Evolutionary conservation across 2,113 vertebrate species (phyloP).

Genomic region (Zingel zingel): DNA sequence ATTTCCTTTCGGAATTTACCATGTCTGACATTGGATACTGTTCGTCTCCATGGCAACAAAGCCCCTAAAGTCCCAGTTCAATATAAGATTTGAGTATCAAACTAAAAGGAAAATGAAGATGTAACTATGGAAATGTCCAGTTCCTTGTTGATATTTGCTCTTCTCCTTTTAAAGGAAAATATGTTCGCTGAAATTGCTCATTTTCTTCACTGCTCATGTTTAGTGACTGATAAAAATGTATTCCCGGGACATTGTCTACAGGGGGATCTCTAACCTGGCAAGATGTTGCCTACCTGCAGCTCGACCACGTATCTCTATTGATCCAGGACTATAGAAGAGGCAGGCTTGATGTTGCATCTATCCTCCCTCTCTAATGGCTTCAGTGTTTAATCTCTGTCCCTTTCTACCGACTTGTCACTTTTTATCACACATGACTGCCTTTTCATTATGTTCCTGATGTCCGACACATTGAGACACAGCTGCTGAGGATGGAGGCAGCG

Average conservation of each 20-base stretch:
- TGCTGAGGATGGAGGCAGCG: constrained; percentile 31
- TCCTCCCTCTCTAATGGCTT: constrained; percentile 33
- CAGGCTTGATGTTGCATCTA: constrained; percentile 17
- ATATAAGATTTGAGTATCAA: constrained; percentile 52
- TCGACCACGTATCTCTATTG: constrained; percentile 31
- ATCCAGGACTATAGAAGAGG: constrained; percentile 39
- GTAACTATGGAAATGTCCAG: constrained; percentile 16
- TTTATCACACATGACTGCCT: constrained; percentile 47
- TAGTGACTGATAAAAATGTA: constrained; percentile 16
- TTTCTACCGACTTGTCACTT: constrained; percentile 48
- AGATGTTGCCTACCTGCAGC: constrained; percentile 32
- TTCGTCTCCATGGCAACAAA: constrained; percentile 81
- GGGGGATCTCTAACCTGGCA: constrained; percentile 26
- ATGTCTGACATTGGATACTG: constrained; percentile 72
- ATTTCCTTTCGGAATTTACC: constrained; percentile 72
- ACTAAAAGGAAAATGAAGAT: constrained; percentile 39
- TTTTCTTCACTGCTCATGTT: constrained; percentile 3
- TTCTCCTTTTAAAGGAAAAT: background rate
- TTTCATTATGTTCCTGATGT: constrained; percentile 57
- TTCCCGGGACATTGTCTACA: constrained; percentile 21
- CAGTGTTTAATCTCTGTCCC: constrained; percentile 52
- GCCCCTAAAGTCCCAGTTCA: constrained; percentile 64
- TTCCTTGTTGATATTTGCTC: background rate
- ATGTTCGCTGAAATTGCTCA: background rate
- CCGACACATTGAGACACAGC: constrained; percentile 31